These are phyloP conservation scores for Agrochola lychnidis DNA, from an alignment of 2,888 invertebrate species.

Conservation along the genomic window DNA sequence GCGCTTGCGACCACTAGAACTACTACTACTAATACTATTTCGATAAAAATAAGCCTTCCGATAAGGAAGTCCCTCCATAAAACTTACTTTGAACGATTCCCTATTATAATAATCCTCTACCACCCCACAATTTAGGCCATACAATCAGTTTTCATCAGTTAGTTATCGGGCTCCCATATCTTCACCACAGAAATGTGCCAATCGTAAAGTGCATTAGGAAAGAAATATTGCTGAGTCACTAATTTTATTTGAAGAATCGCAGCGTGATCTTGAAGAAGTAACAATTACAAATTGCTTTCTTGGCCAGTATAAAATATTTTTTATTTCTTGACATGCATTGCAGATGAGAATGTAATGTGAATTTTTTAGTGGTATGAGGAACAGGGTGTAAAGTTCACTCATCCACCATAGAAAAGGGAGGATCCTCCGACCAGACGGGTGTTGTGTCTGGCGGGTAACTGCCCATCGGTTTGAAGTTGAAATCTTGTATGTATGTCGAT, in stretches of 20 bases:
- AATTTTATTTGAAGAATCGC: slow-evolving; percentile 18
- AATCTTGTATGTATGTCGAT: too few relatives aligned
- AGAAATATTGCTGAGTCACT: slow-evolving; percentile 1
- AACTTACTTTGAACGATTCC: slow-evolving; percentile 15
- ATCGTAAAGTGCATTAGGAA: slow-evolving; percentile 2
- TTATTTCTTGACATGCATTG: background rate
- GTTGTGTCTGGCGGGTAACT: too few relatives aligned
- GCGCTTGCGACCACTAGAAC: too few relatives aligned
- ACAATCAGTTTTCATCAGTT: slow-evolving; percentile 29
- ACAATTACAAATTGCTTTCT: too few relatives aligned
- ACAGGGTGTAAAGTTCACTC: too few relatives aligned
- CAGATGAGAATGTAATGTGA: background rate
- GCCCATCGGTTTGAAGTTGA: too few relatives aligned
- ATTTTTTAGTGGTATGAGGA: too few relatives aligned
- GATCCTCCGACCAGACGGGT: too few relatives aligned
- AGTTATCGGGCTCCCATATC: slow-evolving; percentile 12
- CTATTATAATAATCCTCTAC: background rate
- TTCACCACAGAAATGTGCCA: background rate
- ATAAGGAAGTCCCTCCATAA: slow-evolving; percentile 15
- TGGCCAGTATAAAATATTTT: too few relatives aligned
- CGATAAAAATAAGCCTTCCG: too few relatives aligned
- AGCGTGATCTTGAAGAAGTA: background rate
- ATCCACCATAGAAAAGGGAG: too few relatives aligned
- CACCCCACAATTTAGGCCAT: background rate
- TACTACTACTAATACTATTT: too few relatives aligned